Conservation (phyloP, 2,797 vertebrate species). For the Dallia pectoralis region DNA sequence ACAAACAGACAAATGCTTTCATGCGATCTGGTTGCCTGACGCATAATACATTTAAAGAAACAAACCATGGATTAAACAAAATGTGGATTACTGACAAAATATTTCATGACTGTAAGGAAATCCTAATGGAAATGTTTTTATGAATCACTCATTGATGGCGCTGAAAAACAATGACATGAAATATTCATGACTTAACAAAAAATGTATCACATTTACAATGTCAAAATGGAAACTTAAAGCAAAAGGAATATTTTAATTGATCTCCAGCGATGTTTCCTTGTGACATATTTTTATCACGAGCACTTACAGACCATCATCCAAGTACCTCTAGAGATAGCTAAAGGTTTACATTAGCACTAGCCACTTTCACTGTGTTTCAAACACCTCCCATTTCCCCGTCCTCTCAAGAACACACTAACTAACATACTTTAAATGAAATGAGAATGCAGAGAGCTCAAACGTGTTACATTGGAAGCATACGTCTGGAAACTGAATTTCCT, state of each 20-base stretch:
- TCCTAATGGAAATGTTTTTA: neutral
- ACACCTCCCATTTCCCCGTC: too few relatives aligned
- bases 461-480: too few relatives aligned
- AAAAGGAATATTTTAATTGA: neutral
- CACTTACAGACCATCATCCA: too few relatives aligned
- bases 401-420: too few relatives aligned
- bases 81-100: neutral
- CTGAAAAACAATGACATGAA: neutral
- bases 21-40: neutral
- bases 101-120: neutral
- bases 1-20: neutral
- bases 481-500: too few relatives aligned
- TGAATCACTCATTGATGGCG: neutral
- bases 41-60: neutral
- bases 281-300: too few relatives aligned
- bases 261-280: neutral
- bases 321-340: too few relatives aligned
- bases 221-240: neutral
- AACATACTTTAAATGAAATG: too few relatives aligned
- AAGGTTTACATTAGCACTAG: too few relatives aligned
- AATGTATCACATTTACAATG: neutral
- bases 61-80: neutral
- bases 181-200: slow-evolving; percentile 2
- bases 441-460: too few relatives aligned
- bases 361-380: too few relatives aligned